phyloP scores from a whole-genome alignment of 2,888 invertebrate genomes.

The Brachyptera putata region DNA sequence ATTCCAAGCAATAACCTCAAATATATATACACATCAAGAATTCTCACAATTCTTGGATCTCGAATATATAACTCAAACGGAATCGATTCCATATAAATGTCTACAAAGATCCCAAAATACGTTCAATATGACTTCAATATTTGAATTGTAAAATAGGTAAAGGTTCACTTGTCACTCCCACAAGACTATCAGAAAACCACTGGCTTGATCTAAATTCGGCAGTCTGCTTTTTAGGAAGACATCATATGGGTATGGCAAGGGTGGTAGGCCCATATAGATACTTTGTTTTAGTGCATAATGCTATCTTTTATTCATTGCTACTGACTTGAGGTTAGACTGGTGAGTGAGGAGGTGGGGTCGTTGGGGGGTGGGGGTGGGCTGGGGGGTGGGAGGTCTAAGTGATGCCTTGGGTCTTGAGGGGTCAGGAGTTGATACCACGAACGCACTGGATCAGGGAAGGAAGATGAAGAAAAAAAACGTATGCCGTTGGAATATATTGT shows the following conservation, averaged over 20 bases:
- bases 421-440: too few species aligned
- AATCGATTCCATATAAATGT: conserved; percentile 5
- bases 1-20: too few species aligned
- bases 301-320: conserved; percentile 31
- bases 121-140: conserved; percentile 22
- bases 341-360: background rate
- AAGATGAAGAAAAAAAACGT: too few species aligned
- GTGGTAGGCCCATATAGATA: conserved; percentile 11
- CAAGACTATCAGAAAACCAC: conserved; percentile 13
- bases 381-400: conserved; percentile 4
- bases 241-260: background rate
- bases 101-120: conserved; percentile 13
- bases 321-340: conserved; percentile 1
- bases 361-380: background rate
- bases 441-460: too few species aligned
- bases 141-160: conserved; percentile 29
- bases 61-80: background rate
- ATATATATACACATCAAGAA: too few species aligned
- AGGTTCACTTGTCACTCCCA: conserved; percentile 25
- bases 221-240: background rate
- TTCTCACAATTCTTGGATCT: too few species aligned
- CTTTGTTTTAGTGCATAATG: conserved; percentile 30
- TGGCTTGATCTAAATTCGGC: background rate
- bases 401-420: conserved; percentile 3
- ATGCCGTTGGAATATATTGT: too few species aligned